Base-by-base conservation (phyloP, 2,888 invertebrate genomes). In the Brenthis daphne region DNA sequence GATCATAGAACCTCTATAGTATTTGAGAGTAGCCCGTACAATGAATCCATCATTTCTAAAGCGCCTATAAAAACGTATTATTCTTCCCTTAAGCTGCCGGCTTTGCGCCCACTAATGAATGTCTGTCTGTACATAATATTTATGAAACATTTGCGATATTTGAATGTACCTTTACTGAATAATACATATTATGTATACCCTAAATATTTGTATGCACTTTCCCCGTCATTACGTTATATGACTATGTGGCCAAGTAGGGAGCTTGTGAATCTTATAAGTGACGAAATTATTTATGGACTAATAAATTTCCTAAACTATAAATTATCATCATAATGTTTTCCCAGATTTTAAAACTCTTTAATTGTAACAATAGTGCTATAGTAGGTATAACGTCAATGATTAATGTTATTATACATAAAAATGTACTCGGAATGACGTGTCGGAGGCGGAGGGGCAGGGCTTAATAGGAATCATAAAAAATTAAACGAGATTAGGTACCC, bases 11-110 rank as follows among this genome's bases (percentile, higher is more conserved):
- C 68, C 65, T 70, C 67, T 43, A 66, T 67, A 77, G 80, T 71
- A 77, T 80, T 81, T 76, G 80, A 80, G 78, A 77, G 72, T 79
- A 79, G 76, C 71, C 73, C 60, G 76, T 73, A 74, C 72, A 78
- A 47, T 13, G 11, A 70, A 57, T 37, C 29, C n/a, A 16, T 66
- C 50, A 60, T 12, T 58, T 8, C 14, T 60, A 50, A 16, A 50
- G 37, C 37, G 37, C 37, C 29, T n/a, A 12, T 50, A 14, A 16
- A 60, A 14, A 13, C 24, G 29, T 29, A 29, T 29, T 29, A 29
- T 11, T 24, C 14, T 60, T 12, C 29, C 33, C 29, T 12, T 50
- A 33, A 60, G 48, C 6, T 48, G 47, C 33, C 8, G 6, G 14
- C 29, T 29, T 29, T 29, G 29, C 14, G 33, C 60, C 50, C n/a